Conservation (phyloP, 2,797 vertebrate species). For the Alcedo atthis region DNA sequence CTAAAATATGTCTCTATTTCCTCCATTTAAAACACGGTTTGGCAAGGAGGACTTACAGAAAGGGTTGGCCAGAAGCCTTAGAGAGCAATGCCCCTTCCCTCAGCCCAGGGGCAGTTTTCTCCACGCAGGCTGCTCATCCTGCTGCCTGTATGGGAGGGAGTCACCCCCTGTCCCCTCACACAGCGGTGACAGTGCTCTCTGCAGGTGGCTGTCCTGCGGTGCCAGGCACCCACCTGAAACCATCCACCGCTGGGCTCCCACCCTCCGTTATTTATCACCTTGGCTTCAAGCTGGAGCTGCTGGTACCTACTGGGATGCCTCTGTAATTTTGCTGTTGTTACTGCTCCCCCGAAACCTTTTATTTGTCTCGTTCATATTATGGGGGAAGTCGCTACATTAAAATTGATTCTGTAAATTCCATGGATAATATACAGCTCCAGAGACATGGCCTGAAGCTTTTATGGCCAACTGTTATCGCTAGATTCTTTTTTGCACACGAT, state of each 20-base stretch:
- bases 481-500: background rate
- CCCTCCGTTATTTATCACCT: background rate
- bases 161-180: background rate
- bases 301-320: rapidly evolving
- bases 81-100: background rate
- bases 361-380: background rate
- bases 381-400: background rate
- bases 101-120: background rate
- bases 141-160: background rate
- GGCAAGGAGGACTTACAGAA: no score
- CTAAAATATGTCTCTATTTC: background rate
- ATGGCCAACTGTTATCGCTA: background rate
- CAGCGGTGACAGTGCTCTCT: background rate
- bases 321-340: background rate
- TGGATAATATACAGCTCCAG: background rate
- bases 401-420: background rate
- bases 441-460: background rate
- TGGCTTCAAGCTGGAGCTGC: background rate
- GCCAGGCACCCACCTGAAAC: background rate
- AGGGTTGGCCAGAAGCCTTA: background rate
- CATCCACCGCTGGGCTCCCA: rapidly evolving
- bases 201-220: background rate
- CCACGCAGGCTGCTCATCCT: rapidly evolving
- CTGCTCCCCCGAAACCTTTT: background rate
- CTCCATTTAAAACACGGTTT: background rate